Percentiles rank a stretch among this genome's conserved stretches.
Conservation (phyloP, 2,797 vertebrate genomes). For the Bradypodion pumilum region DNA sequence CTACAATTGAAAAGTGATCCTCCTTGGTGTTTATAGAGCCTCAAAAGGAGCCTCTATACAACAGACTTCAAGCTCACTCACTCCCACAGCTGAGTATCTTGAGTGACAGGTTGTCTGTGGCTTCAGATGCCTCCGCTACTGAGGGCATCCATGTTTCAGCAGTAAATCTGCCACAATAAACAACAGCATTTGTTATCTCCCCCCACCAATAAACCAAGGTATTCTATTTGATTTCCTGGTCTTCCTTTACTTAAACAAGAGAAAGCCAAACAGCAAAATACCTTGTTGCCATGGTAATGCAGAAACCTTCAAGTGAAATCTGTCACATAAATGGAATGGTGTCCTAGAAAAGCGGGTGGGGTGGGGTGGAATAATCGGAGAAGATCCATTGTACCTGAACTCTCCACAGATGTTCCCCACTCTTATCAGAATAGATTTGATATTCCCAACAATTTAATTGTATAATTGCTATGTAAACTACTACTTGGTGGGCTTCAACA, state of each 20-base stretch:
- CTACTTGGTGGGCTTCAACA: background rate
- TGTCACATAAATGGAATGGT: background rate
- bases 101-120: background rate
- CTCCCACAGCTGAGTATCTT: background rate
- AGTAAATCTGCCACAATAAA: background rate
- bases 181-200: background rate
- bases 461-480: background rate
- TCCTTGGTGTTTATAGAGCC: background rate
- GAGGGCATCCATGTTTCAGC: background rate
- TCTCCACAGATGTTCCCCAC: background rate
- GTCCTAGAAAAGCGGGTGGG: background rate
- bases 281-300: constrained; percentile 1
- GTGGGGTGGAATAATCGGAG: constrained; percentile 8
- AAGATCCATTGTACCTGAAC: background rate
- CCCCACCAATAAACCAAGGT: background rate
- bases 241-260: background rate
- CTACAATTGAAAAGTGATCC: background rate
- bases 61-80: background rate
- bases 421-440: background rate
- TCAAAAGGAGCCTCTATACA: background rate
- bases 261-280: constrained; percentile 2
- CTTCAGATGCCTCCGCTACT: background rate
- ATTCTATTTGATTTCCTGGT: background rate
- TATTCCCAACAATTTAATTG: background rate
- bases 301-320: background rate